These are phyloP conservation scores for Gymnosoma rotundatum DNA, from an alignment of 2,888 invertebrate genomes.

Conservation along the genomic window DNA sequence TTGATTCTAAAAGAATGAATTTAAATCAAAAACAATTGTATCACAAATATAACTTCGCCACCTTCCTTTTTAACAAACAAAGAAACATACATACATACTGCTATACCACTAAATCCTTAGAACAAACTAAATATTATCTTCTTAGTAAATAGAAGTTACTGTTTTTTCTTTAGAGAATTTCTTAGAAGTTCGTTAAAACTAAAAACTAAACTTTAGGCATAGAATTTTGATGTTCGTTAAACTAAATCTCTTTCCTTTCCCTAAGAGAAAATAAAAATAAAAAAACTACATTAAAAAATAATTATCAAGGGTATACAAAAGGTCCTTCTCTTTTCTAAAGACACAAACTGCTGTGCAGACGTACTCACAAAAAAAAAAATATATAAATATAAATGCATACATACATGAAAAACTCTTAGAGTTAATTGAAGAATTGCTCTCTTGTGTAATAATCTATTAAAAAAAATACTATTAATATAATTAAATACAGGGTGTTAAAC, in stretches of 20 bases:
- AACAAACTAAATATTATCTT: conserved; percentile 47
- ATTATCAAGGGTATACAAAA: conserved; percentile 57
- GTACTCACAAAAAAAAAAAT: conserved; percentile 27
- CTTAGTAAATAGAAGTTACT: conserved; percentile 67
- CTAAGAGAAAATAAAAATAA: conserved; percentile 27
- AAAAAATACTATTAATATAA: conserved; percentile 56
- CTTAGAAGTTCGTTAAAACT: conserved; percentile 68
- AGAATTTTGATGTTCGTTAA: conserved; percentile 70
- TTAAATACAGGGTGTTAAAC: conserved; percentile 70
- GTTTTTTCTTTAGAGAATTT: conserved; percentile 68
- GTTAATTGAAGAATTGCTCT: conserved; percentile 62
- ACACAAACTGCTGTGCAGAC: conserved; percentile 67
- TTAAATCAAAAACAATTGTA: not conserved
- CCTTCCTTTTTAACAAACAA: not conserved
- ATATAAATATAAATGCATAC: not conserved
- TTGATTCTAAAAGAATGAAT: conserved; percentile 12
- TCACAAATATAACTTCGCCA: conserved; percentile 41
- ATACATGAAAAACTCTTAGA: conserved; percentile 54
- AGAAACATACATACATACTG: conserved; percentile 27
- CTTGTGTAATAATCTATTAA: conserved; percentile 58
- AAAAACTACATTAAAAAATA: conserved; percentile 24
- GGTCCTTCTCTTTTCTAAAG: conserved; percentile 54
- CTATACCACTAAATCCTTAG: conserved; percentile 40
- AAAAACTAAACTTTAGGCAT: conserved; percentile 66
- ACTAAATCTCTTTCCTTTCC: conserved; percentile 62